These are phyloP conservation scores for Theristicus caerulescens DNA, from an alignment of 2,113 vertebrate genomes.

Conservation along the genomic window DNA sequence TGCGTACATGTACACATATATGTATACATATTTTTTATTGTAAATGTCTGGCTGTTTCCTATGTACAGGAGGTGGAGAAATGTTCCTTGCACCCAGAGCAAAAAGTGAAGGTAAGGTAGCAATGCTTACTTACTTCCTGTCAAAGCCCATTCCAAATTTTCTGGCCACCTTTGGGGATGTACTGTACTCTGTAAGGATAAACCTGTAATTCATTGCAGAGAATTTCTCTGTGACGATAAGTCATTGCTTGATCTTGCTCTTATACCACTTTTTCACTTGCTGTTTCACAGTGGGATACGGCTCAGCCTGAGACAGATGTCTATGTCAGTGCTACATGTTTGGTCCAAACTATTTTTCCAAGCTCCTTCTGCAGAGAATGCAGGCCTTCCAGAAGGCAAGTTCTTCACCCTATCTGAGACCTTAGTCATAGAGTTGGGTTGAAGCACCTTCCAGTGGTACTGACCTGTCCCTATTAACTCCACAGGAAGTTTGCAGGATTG, in stretches of 20 bases:
- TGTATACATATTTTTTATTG: neutral
- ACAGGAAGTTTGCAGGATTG: neutral
- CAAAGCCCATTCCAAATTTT: neutral
- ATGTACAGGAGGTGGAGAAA: neutral
- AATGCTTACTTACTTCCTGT: neutral
- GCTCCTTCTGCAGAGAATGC: neutral
- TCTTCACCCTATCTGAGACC: neutral
- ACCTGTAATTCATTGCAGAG: neutral
- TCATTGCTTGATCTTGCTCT: neutral
- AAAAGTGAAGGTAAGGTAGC: neutral
- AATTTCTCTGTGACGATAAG: neutral
- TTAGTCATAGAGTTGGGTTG: neutral
- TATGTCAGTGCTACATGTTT: neutral
- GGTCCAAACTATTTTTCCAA: neutral
- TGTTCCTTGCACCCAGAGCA: neutral
- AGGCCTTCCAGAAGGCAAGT: neutral
- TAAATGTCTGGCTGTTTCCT: neutral
- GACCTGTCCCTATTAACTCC: neutral
- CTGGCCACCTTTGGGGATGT: neutral
- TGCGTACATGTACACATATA: fast-evolving
- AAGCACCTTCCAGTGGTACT: neutral
- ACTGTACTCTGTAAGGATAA: neutral
- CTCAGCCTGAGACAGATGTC: neutral
- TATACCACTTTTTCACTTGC: neutral
- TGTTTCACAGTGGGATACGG: neutral